These are phyloP conservation scores for Parnassius smintheus DNA, from an alignment of 2,888 invertebrate genomes.

Conservation along the genomic window DNA sequence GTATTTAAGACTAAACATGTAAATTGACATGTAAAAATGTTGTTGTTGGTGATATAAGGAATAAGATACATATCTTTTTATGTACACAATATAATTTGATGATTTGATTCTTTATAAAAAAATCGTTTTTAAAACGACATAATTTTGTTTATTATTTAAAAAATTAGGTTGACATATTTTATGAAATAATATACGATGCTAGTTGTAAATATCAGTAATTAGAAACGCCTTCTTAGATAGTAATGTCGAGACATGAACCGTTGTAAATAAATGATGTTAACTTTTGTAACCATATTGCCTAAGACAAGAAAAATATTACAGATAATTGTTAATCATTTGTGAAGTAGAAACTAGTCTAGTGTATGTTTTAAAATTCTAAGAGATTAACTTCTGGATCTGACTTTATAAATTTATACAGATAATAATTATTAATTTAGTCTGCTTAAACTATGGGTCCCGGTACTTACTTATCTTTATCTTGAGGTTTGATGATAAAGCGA, in stretches of 20 bases:
- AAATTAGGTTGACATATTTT: background rate
- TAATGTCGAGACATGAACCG: slow-evolving; percentile 38
- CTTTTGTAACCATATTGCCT: slow-evolving; percentile 24
- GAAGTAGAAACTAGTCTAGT: background rate
- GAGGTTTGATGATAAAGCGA: background rate
- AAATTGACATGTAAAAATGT: slow-evolving; percentile 19
- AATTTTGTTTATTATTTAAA: background rate
- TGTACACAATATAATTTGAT: slow-evolving; percentile 6
- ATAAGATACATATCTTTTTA: slow-evolving; percentile 25
- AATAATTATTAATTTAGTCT: no score
- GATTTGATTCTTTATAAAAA: background rate
- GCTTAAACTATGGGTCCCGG: no score
- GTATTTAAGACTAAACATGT: slow-evolving; percentile 8
- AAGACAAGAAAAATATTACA: background rate
- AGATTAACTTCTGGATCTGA: background rate
- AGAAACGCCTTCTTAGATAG: slow-evolving; percentile 73
- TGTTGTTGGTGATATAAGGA: slow-evolving; percentile 15
- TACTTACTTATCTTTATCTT: background rate
- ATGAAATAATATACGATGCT: slow-evolving; percentile 9
- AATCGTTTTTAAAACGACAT: background rate
- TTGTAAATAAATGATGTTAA: slow-evolving; percentile 48
- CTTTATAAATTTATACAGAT: no score
- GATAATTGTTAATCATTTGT: slow-evolving; percentile 2
- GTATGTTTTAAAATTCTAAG: background rate
- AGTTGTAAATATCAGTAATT: slow-evolving; percentile 47